phyloP scores from a whole-genome alignment of 2,113 vertebrate genomes.

The Gadus macrocephalus region DNA sequence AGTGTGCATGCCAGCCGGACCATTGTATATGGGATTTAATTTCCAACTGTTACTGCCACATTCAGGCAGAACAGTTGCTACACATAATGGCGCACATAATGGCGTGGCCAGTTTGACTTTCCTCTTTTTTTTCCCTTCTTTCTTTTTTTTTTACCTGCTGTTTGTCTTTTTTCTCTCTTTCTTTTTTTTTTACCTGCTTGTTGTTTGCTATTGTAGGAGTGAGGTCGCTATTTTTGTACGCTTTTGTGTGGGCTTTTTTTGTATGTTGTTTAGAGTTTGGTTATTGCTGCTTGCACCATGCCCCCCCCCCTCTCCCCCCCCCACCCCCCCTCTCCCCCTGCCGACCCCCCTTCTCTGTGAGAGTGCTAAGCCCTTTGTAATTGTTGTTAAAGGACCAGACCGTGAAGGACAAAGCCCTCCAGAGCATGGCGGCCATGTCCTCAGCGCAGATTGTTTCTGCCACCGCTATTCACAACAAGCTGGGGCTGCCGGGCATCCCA shows the following conservation, averaged over 20 bases:
- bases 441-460: slow-evolving; percentile 99
- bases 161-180: too few relatives aligned
- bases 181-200: slow-evolving; percentile 5
- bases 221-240: slow-evolving; percentile 8
- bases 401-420: slow-evolving; percentile 99
- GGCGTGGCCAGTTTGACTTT: neutral
- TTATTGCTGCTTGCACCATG: slow-evolving; percentile 39
- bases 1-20: slow-evolving; percentile 42
- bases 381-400: slow-evolving; percentile 98
- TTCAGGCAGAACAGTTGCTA: slow-evolving; percentile 28
- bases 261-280: slow-evolving; percentile 57
- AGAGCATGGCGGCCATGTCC: slow-evolving; percentile 99
- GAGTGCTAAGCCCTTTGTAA: slow-evolving; percentile 80
- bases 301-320: slow-evolving; percentile 29
- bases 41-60: slow-evolving; percentile 36
- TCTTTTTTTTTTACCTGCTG: too few relatives aligned
- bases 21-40: slow-evolving; percentile 47
- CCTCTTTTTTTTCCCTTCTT: too few relatives aligned
- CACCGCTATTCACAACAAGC: slow-evolving; percentile 99
- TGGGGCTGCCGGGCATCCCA: slow-evolving; percentile 96
- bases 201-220: slow-evolving; percentile 11
- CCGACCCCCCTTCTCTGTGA: slow-evolving; percentile 44
- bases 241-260: slow-evolving; percentile 9
- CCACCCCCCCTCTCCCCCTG: slow-evolving; percentile 52
- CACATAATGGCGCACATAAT: slow-evolving; percentile 21